A percentile compares a stretch with the other conserved stretches of the same genome.
Conservation (phyloP, 2,113 vertebrate species). For the Phrynosoma platyrhinos region DNA sequence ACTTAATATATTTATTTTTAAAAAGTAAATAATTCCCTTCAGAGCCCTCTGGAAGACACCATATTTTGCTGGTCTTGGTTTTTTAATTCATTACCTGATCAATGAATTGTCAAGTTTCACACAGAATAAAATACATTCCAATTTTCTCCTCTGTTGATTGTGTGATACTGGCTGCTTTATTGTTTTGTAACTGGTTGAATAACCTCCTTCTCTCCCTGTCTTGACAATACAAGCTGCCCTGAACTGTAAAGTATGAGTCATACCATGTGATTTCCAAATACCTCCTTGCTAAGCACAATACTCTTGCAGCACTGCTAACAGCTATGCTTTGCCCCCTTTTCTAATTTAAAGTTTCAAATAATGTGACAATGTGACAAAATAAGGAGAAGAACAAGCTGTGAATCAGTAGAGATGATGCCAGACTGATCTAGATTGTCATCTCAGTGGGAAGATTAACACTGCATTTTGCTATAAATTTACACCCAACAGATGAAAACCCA, state of each 20-base stretch:
- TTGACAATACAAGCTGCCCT: not conserved
- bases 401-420: not conserved
- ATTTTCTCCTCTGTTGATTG: slow-evolving; percentile 1
- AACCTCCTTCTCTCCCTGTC: not conserved
- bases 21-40: no score
- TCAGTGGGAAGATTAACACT: not conserved
- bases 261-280: not conserved
- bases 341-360: not conserved
- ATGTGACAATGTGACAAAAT: not conserved
- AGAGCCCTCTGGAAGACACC: no score
- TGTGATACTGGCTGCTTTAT: not conserved
- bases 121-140: not conserved
- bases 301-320: not conserved
- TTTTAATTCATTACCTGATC: not conserved
- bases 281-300: not conserved
- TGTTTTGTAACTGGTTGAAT: not conserved
- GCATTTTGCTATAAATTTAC: not conserved
- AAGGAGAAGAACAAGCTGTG: not conserved
- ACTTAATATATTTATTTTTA: no score
- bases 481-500: no score
- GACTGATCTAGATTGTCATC: not conserved
- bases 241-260: not conserved
- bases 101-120: not conserved
- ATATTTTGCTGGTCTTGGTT: slow-evolving; percentile 23
- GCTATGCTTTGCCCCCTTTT: not conserved